Conservation (phyloP, 1,140 invertebrate species). For the Lethocerus indicus region DNA sequence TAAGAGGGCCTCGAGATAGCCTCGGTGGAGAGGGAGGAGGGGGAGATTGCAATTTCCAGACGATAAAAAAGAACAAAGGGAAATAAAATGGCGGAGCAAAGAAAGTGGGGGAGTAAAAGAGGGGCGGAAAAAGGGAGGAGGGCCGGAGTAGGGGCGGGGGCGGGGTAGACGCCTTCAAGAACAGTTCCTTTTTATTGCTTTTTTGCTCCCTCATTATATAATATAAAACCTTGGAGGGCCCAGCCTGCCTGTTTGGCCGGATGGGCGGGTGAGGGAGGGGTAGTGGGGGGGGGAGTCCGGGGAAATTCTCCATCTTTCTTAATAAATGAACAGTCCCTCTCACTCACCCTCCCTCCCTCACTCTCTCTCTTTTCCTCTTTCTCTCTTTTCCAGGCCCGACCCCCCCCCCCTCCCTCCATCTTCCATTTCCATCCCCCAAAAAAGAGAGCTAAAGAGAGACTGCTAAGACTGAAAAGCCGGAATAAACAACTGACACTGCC, state of each 20-base stretch:
- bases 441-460: too few relatives aligned
- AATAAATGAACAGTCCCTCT: constrained; percentile 5
- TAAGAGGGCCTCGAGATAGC: too few relatives aligned
- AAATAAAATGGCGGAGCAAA: constrained; percentile 16
- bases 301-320: constrained; percentile 13
- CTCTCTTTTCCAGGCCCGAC: background rate
- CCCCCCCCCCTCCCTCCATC: background rate
- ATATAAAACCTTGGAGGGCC: constrained; percentile 15
- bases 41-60: constrained; percentile 15
- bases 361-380: background rate
- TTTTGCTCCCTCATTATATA: constrained; percentile 14
- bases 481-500: too few relatives aligned
- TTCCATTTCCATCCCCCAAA: too few relatives aligned
- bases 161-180: background rate
- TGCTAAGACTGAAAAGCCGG: too few relatives aligned
- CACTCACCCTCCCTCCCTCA: background rate
- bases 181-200: constrained; percentile 15
- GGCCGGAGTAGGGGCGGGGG: too few relatives aligned
- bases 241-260: background rate
- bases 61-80: constrained; percentile 18
- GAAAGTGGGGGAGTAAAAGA: background rate
- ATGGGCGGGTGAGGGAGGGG: background rate
- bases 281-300: background rate
- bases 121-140: too few relatives aligned
- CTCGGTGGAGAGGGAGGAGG: constrained; percentile 3